Evolutionary conservation across 2,888 invertebrate genomes (phyloP).

Genomic region (Cheilosia scutellata): DNA sequence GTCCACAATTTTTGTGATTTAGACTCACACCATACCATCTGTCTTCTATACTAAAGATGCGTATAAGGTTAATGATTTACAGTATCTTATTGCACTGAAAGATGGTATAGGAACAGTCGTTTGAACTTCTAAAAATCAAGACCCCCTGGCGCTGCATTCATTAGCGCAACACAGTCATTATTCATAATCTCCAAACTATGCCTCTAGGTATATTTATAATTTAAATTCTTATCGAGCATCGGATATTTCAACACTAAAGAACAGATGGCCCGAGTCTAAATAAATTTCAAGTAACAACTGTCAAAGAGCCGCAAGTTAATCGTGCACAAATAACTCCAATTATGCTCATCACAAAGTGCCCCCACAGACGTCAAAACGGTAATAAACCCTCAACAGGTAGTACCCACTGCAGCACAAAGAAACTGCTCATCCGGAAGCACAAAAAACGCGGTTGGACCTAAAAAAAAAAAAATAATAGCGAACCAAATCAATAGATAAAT

Average conservation of each 20-base stretch:
- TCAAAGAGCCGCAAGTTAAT: constrained; percentile 24
- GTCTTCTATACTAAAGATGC: no score
- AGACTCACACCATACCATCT: no score
- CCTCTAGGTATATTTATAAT: no score
- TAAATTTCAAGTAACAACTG: background rate
- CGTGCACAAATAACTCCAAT: constrained; percentile 41
- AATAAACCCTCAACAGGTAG: constrained; percentile 18
- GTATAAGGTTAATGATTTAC: no score
- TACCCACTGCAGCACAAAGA: constrained; percentile 2
- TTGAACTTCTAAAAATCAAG: no score
- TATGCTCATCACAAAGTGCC: constrained; percentile 12
- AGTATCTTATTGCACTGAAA: no score
- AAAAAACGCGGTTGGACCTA: background rate
- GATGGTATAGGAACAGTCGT: no score
- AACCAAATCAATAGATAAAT: constrained; percentile 23
- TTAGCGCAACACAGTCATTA: no score
- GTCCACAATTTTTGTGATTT: no score
- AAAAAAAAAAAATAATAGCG: constrained; percentile 6
- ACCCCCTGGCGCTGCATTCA: no score
- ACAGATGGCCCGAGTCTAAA: constrained; percentile 4
- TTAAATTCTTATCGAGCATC: background rate
- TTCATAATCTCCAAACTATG: no score
- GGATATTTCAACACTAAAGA: constrained; percentile 2
- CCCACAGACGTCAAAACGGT: background rate
- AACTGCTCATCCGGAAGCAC: constrained; percentile 65